phyloP scores from a whole-genome alignment of 2,888 invertebrate genomes.

The Drosophila prolongata region DNA sequence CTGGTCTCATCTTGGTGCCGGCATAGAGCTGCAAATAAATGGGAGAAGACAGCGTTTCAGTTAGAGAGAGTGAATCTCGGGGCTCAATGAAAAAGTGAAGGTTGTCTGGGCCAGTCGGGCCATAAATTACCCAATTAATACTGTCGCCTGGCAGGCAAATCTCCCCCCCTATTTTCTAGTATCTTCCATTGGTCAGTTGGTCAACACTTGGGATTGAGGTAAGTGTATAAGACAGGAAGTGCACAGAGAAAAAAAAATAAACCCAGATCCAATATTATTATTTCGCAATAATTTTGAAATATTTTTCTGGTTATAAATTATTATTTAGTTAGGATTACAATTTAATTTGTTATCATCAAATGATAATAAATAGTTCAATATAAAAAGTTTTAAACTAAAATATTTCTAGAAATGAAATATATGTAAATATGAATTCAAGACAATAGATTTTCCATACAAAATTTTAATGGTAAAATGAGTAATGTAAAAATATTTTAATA shows the following conservation, averaged over 20 bases:
- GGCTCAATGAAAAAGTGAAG: slow-evolving; percentile 23
- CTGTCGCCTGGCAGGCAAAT: slow-evolving; percentile 41
- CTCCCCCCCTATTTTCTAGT: slow-evolving; percentile 15
- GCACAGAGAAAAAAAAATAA: not conserved
- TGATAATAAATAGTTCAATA: no score
- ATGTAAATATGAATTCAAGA: no score
- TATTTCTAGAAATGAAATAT: no score
- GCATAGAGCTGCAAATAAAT: slow-evolving; percentile 58
- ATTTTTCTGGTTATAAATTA: no score
- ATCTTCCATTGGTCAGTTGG: slow-evolving; percentile 32
- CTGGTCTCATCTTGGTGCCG: slow-evolving; percentile 74
- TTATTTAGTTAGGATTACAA: no score
- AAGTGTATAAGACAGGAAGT: not conserved
- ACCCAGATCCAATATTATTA: no score
- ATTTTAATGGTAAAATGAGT: no score
- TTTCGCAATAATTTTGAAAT: no score
- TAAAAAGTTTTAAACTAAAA: no score
- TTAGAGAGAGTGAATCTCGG: slow-evolving; percentile 3
- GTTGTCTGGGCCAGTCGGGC: slow-evolving; percentile 43
- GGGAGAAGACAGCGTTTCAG: slow-evolving; percentile 20
- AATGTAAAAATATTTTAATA: no score
- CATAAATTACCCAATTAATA: slow-evolving; percentile 65
- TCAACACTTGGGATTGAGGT: slow-evolving; percentile 1
- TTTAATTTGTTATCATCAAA: no score
- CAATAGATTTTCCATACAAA: no score